Percentiles rank a stretch among this genome's conserved stretches.
These are phyloP conservation scores for Notoglanidium macrostoma DNA, from an alignment of 2,797 vertebrate species.

Conservation along the genomic window DNA sequence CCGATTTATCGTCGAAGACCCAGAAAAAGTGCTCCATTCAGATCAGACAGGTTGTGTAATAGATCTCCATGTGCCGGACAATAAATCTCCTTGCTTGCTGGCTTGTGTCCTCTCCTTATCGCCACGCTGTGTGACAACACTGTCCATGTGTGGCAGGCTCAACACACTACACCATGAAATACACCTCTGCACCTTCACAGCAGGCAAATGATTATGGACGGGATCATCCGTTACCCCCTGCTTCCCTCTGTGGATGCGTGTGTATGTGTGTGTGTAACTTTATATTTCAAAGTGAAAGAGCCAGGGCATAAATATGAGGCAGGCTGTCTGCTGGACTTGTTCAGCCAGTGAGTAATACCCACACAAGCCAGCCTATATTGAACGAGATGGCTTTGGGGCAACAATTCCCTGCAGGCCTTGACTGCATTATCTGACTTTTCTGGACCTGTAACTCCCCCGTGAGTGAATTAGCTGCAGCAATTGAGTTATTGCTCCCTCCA, in stretches of 20 bases:
- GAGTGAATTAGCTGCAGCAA: constrained; percentile 80
- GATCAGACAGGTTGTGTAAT: constrained; percentile 22
- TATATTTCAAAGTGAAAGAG: constrained; percentile 65
- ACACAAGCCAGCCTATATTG: constrained; percentile 73
- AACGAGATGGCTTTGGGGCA: constrained; percentile 76
- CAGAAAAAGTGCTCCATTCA: constrained; percentile 30
- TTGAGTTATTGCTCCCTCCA: constrained; percentile 81
- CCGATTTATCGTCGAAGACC: not conserved
- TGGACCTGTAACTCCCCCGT: constrained; percentile 71
- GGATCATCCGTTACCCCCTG: constrained; percentile 58
- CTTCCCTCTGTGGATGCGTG: constrained; percentile 13
- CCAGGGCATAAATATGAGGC: constrained; percentile 65
- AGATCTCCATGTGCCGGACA: constrained; percentile 9
- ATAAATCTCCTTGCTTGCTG: constrained; percentile 45
- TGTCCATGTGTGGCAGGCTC: constrained; percentile 50
- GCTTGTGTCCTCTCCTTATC: constrained; percentile 48
- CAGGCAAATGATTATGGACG: constrained; percentile 52
- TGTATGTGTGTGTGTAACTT: constrained; percentile 42
- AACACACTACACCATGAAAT: constrained; percentile 43
- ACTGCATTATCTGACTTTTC: constrained; percentile 78
- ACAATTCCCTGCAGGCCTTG: constrained; percentile 76
- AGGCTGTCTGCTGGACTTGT: constrained; percentile 72
- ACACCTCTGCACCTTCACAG: constrained; percentile 30
- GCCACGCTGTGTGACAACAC: constrained; percentile 44
- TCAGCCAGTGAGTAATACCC: constrained; percentile 73